phyloP scores from a whole-genome alignment of 2,888 invertebrate genomes.

The Netelia melanura region DNA sequence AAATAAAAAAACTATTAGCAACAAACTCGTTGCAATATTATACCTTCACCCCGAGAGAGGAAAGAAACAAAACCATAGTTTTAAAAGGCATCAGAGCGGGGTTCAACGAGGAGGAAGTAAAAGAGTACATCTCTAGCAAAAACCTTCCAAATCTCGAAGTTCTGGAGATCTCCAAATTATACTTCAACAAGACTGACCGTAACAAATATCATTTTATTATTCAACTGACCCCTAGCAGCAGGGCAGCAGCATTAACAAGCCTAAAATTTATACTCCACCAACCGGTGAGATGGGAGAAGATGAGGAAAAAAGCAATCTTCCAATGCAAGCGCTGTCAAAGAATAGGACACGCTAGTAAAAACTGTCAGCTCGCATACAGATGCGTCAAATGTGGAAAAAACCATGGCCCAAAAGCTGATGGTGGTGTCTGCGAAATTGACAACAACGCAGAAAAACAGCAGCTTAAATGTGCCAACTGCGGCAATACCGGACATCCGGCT shows the following conservation, averaged over 20 bases:
- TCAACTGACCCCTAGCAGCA: not conserved
- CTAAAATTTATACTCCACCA: conserved; percentile 22
- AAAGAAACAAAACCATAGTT: conserved; percentile 17
- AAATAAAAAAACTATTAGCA: conserved; percentile 7
- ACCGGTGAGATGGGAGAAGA: conserved; percentile 49
- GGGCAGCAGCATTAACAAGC: not conserved
- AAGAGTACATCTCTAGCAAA: not conserved
- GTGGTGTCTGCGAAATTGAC: not conserved
- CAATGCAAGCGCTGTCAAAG: conserved; percentile 63
- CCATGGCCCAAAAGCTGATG: conserved; percentile 21
- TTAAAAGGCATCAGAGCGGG: conserved; percentile 40
- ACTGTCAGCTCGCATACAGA: conserved; percentile 37
- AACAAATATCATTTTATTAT: not conserved
- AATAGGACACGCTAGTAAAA: too few relatives aligned
- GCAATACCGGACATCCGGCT: conserved; percentile 49
- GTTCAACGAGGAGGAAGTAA: not conserved
- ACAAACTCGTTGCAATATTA: conserved; percentile 1
- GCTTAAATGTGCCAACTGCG: conserved; percentile 48
- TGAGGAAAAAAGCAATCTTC: conserved; percentile 24
- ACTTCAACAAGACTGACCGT: not conserved
- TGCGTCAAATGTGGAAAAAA: conserved; percentile 58
- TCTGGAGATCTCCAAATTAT: not conserved
- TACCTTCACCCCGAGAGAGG: conserved; percentile 15
- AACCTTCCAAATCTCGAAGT: not conserved
- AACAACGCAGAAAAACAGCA: not conserved